Percentiles rank a stretch among this genome's conserved stretches.
Conservation (phyloP, 2,113 vertebrate species). For the Dasyurus viverrinus region DNA sequence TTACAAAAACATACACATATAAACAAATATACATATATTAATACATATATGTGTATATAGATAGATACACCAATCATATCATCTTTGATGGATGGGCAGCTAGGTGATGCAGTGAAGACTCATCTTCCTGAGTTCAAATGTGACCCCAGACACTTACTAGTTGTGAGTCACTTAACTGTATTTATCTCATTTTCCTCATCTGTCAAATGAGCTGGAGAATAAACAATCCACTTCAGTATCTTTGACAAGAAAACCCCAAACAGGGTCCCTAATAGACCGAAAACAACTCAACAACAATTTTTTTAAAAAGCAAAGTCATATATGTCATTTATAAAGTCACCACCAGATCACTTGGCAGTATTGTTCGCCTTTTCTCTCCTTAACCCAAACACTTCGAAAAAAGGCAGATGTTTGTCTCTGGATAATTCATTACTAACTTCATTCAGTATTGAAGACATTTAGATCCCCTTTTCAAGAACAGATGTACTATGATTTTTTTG, state of each 20-base stretch:
- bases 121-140: no score
- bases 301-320: background rate
- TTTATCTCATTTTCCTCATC: background rate
- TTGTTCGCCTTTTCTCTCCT: background rate
- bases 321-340: background rate
- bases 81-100: no score
- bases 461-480: constrained; percentile 49
- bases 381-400: background rate
- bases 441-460: constrained; percentile 46
- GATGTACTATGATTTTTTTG: constrained; percentile 22
- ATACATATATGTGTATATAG: no score
- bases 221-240: background rate
- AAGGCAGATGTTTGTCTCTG: background rate
- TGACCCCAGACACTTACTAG: background rate
- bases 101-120: no score
- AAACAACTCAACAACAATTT: background rate
- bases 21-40: no score
- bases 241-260: background rate
- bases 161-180: background rate
- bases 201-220: background rate
- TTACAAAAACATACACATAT: no score
- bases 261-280: background rate
- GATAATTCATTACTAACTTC: constrained; percentile 43
- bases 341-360: background rate
- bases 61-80: no score